Evolutionary conservation across 2,888 invertebrate genomes (phyloP).

Genomic region (Dermolepida albohirtum): DNA sequence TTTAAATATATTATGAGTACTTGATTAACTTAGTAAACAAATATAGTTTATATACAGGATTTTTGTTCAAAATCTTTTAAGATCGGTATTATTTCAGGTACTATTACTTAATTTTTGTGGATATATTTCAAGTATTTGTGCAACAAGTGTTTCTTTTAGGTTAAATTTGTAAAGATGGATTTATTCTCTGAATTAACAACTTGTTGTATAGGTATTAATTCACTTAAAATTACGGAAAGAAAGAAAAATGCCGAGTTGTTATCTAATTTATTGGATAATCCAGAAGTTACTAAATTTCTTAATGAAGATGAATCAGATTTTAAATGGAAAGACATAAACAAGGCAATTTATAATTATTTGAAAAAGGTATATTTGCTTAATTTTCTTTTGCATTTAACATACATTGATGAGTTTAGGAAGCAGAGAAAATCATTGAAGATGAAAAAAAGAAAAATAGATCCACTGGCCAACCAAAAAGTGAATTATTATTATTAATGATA

Average conservation of each 20-base stretch:
- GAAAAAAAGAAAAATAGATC: slow-evolving; percentile 62
- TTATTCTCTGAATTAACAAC: slow-evolving; percentile 55
- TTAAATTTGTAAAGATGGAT: not conserved
- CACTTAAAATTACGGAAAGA: slow-evolving; percentile 65
- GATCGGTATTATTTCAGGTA: too few species aligned
- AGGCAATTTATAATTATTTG: slow-evolving; percentile 45
- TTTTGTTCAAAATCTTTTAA: too few species aligned
- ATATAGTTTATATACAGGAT: too few species aligned
- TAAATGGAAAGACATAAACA: slow-evolving; percentile 66
- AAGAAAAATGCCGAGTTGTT: slow-evolving; percentile 66
- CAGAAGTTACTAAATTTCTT: slow-evolving; percentile 63
- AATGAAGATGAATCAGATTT: slow-evolving; percentile 62
- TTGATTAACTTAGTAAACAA: too few species aligned
- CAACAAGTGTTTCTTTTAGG: too few species aligned
- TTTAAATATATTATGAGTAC: too few species aligned
- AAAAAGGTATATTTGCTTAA: slow-evolving; percentile 42
- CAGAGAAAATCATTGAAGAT: slow-evolving; percentile 67
- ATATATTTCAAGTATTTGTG: too few species aligned
- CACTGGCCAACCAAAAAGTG: slow-evolving; percentile 51
- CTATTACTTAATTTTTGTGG: too few species aligned
- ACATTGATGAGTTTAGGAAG: slow-evolving; percentile 64
- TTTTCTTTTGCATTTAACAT: slow-evolving; percentile 1
- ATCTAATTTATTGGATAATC: slow-evolving; percentile 64
- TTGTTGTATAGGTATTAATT: slow-evolving; percentile 62
- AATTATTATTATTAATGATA: slow-evolving; percentile 64